These are phyloP conservation scores for Boloria selene DNA, from an alignment of 2,888 invertebrate species.

Conservation along the genomic window DNA sequence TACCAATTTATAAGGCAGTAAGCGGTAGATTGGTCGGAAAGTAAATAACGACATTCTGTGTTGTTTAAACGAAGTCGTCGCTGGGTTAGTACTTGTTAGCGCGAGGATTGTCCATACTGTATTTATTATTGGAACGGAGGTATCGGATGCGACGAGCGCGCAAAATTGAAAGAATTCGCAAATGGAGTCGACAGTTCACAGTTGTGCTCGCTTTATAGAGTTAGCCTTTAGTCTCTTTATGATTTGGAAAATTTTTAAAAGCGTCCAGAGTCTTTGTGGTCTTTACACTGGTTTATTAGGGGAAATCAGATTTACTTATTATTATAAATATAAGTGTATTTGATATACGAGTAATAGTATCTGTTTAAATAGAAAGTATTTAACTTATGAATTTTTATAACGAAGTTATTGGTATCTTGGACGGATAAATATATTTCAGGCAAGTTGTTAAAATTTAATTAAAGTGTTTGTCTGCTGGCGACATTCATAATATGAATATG, in stretches of 20 bases:
- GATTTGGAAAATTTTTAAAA: not conserved
- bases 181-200: conserved; percentile 14
- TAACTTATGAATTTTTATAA: too few species aligned
- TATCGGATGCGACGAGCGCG: conserved; percentile 28
- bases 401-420: too few species aligned
- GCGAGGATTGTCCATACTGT: conserved; percentile 31
- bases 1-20: conserved; percentile 75
- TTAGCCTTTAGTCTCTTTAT: conserved; percentile 19
- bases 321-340: too few species aligned
- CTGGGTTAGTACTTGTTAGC: conserved; percentile 44
- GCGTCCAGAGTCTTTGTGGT: not conserved
- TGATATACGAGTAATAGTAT: too few species aligned
- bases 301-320: too few species aligned
- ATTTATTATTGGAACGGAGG: conserved; percentile 34
- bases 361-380: too few species aligned
- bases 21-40: conserved; percentile 64
- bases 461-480: too few species aligned
- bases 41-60: conserved; percentile 71
- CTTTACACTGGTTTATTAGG: too few species aligned
- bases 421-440: too few species aligned
- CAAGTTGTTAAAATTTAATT: too few species aligned
- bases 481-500: too few species aligned
- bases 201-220: conserved; percentile 22
- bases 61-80: conserved; percentile 58
- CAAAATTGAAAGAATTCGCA: conserved; percentile 25